Evolutionary conservation across 2,113 vertebrate species (phyloP), one percentile per base, ranked within the genome.

Genomic region (Vanacampus margaritifer): DNA sequence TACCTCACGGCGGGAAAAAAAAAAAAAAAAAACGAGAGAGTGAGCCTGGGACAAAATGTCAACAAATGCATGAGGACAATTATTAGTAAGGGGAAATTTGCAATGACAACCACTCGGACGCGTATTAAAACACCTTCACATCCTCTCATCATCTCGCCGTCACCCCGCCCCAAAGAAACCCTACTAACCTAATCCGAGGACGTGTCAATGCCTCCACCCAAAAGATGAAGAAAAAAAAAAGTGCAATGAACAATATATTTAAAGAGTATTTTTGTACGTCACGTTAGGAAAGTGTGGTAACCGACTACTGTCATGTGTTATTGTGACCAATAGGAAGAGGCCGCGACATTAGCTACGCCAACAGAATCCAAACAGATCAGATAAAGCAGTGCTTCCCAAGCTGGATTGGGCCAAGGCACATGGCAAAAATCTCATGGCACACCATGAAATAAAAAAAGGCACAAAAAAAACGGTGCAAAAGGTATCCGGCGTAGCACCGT

Each of bases 201-300:
- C 11, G 63, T 17, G 65, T 68, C 48, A 65, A 17, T 28, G 74
- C 74, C 71, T 86, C 50, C 74, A 82, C 78, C 76, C 82, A 85
- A 83, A 74, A 78, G 5, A 41, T 17, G 6, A 14, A 16, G 6
- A 14, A 16, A 21, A 64, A 76, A 39, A 24, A 71, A 63, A 43
- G 83, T 87, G 80, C 84, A 91, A 90, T 87, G 81, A 86, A 84
- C 82, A 81, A 79, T 74, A 73, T 75, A 62, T 56, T 64, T 62
- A 77, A 61, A 84, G 65, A 73, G 50, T 87, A 84, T 88, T 87
- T 91, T 88, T 87, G 57, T 83, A 88, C 71, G 51, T 65, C 50
- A 35, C 6, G 37, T 70, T 16, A 65, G 63, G 46, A 64, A 61
- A 65, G n/a, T 28, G 63, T 56, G 37, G 45, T 61, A 73, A 58